These are phyloP conservation scores for Dipodomys ordii DNA, from an alignment of 2,113 vertebrate genomes.

Conservation along the genomic window DNA sequence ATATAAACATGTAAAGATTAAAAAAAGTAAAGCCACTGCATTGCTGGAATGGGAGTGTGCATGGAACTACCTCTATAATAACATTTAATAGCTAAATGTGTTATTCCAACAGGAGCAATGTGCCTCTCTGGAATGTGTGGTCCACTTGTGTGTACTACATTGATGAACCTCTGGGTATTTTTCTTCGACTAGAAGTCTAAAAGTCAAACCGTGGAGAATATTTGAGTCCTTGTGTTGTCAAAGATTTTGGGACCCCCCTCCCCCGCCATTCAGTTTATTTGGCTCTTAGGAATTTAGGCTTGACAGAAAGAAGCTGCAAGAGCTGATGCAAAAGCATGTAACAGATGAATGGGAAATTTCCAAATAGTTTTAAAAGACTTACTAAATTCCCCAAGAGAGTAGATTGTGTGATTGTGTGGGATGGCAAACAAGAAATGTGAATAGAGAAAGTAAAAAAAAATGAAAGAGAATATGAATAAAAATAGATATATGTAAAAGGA, in stretches of 20 bases:
- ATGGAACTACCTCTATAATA: not conserved
- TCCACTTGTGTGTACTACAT: not conserved
- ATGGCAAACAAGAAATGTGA: not conserved
- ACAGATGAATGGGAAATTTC: not conserved
- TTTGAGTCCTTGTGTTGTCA: not conserved
- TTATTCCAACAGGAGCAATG: not conserved
- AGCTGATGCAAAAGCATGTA: not conserved
- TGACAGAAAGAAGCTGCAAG: slow-evolving; percentile 28
- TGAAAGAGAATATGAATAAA: not conserved
- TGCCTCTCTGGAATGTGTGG: not conserved
- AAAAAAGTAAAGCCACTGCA: not conserved
- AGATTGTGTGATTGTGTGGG: not conserved
- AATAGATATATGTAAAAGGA: not conserved
- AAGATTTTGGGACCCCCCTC: not conserved
- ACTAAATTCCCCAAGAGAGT: not conserved
- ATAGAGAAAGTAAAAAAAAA: not conserved
- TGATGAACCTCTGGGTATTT: not conserved
- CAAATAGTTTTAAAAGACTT: slow-evolving; percentile 18
- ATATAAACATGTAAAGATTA: not conserved
- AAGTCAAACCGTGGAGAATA: not conserved
- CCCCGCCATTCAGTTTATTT: not conserved
- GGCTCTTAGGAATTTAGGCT: not conserved
- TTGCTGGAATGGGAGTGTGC: not conserved
- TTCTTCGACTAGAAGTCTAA: not conserved
- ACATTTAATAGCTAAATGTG: not conserved